Evolutionary conservation across 2,113 vertebrate species (phyloP).

Genomic region (Cephalopholis sonnerati): DNA sequence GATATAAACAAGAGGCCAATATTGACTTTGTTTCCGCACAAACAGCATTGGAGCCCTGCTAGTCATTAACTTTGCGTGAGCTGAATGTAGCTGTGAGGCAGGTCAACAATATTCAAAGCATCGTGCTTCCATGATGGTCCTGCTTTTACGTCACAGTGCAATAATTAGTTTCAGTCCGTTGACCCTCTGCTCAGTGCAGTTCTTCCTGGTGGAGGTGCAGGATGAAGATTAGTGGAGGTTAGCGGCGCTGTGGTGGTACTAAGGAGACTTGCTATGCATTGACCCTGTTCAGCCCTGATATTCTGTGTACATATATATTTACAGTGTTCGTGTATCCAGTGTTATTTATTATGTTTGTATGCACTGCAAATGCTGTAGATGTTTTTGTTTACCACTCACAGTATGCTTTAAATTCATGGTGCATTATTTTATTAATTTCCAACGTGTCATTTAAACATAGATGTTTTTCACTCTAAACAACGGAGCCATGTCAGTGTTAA

Average conservation of each 20-base stretch:
- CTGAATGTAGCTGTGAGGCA: background rate
- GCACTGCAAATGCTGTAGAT: constrained; percentile 46
- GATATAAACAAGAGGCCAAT: background rate
- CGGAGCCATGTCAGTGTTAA: constrained; percentile 35
- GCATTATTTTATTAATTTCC: constrained; percentile 24
- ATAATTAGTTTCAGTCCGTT: constrained; percentile 14
- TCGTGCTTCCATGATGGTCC: background rate
- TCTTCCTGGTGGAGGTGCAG: background rate
- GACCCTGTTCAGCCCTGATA: constrained; percentile 15
- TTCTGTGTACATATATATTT: constrained; percentile 56
- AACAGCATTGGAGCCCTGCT: background rate
- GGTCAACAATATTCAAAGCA: background rate
- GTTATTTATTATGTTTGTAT: constrained; percentile 72
- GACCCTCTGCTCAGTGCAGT: constrained; percentile 21
- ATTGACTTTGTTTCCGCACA: background rate
- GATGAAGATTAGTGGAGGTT: constrained; percentile 6
- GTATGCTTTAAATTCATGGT: constrained; percentile 39
- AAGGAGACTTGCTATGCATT: constrained; percentile 46
- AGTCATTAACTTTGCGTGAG: background rate
- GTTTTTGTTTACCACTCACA: constrained; percentile 38
- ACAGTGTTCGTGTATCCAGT: constrained; percentile 48
- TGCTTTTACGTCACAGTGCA: constrained; percentile 16
- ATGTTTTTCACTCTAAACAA: constrained; percentile 5
- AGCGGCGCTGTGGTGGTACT: constrained; percentile 33
- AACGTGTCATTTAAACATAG: background rate